Conservation (phyloP, 2,888 invertebrate species). For the Pandemis cinnamomeana region DNA sequence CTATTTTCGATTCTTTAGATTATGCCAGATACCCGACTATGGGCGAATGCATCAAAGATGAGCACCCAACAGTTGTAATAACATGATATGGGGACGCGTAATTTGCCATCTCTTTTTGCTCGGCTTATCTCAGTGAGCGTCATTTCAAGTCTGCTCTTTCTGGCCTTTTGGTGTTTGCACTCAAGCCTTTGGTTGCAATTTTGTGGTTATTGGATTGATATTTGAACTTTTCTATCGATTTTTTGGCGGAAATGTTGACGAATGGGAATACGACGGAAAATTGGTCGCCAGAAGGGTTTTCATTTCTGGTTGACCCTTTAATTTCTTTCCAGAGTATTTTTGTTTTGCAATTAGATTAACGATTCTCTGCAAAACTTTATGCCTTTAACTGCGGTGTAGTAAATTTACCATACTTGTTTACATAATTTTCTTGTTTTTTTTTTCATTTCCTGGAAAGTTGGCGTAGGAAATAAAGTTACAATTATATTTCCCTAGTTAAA, state of each 20-base stretch:
- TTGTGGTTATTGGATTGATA: constrained; percentile 4
- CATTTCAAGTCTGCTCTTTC: constrained; percentile 50
- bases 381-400: too few relatives aligned
- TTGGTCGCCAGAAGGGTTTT: not conserved
- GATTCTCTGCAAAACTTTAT: too few relatives aligned
- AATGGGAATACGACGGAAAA: not conserved
- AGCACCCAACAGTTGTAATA: constrained; percentile 67
- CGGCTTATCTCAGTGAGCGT: constrained; percentile 53
- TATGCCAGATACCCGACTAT: constrained; percentile 49
- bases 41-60: constrained; percentile 44
- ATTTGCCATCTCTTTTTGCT: constrained; percentile 69
- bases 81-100: constrained; percentile 69
- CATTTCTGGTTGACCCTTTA: not conserved
- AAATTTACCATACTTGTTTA: too few relatives aligned
- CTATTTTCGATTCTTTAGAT: too few relatives aligned
- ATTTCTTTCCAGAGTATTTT: too few relatives aligned
- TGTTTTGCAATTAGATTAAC: too few relatives aligned
- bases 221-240: not conserved
- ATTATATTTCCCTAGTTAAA: too few relatives aligned
- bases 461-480: too few relatives aligned
- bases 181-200: not conserved
- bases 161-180: constrained; percentile 16
- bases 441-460: too few relatives aligned
- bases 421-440: too few relatives aligned
- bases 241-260: not conserved